Evolutionary conservation across 2,888 invertebrate genomes (phyloP).

Genomic region (Patella depressa): DNA sequence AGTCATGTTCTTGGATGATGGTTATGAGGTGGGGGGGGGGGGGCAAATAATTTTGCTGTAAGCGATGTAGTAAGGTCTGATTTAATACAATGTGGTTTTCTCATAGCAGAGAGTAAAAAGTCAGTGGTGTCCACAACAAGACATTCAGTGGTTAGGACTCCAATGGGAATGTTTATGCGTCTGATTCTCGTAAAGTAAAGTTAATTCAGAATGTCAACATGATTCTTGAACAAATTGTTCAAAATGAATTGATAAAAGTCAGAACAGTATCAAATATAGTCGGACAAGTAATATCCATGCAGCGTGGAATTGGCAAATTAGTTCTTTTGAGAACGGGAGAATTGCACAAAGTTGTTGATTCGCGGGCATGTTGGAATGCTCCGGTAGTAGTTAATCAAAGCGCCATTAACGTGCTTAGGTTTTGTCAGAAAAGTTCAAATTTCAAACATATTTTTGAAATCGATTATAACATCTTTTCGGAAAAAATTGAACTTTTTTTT

Average conservation of each 20-base stretch:
- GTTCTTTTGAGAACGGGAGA: too few relatives aligned
- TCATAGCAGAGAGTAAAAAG: constrained; percentile 14
- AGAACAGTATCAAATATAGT: too few relatives aligned
- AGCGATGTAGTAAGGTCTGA: background rate
- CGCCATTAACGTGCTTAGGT: background rate
- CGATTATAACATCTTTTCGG: too few relatives aligned
- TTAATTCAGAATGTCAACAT: background rate
- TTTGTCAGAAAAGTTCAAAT: too few relatives aligned
- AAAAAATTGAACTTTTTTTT: too few relatives aligned
- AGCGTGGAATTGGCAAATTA: too few relatives aligned
- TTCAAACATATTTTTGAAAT: too few relatives aligned
- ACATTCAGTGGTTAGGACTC: constrained; percentile 28
- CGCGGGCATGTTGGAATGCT: too few relatives aligned
- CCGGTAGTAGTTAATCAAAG: too few relatives aligned
- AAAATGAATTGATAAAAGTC: background rate
- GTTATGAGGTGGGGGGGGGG: background rate
- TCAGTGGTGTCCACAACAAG: background rate
- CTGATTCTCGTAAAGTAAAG: background rate
- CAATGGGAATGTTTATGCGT: background rate
- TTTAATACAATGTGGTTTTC: constrained; percentile 32
- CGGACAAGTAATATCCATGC: too few relatives aligned
- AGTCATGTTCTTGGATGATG: background rate
- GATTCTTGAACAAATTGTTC: background rate
- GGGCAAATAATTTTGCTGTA: too few relatives aligned
- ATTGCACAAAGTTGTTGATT: too few relatives aligned